Conservation (phyloP, 2,797 vertebrate species). For the Hypotaenidia philippensis region DNA sequence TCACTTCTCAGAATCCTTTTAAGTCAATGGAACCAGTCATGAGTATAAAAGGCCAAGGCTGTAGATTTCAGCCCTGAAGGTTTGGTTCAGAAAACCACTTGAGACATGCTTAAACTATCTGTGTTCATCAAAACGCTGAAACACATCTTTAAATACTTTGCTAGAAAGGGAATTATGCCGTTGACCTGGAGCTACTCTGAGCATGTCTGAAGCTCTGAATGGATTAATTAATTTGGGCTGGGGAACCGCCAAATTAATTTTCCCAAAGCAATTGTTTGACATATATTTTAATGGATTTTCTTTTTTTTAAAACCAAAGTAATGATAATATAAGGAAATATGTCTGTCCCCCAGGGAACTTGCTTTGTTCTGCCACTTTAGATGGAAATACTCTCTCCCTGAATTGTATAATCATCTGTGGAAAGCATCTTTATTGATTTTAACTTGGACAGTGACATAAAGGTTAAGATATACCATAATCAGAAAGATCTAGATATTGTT, state of each 20-base stretch:
- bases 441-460: constrained; percentile 1
- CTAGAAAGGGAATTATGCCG: neutral
- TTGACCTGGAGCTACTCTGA: neutral
- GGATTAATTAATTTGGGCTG: neutral
- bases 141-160: neutral
- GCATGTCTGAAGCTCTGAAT: neutral
- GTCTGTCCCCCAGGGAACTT: neutral
- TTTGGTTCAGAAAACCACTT: neutral
- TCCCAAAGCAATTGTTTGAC: neutral
- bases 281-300: neutral
- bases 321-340: neutral
- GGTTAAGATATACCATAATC: neutral
- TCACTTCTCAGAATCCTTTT: neutral
- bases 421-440: neutral
- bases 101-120: neutral
- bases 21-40: neutral
- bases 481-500: neutral
- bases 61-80: neutral
- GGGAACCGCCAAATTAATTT: constrained; percentile 1
- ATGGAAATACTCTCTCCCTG: neutral
- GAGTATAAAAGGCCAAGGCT: neutral
- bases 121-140: neutral
- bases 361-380: constrained; percentile 12
- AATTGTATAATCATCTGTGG: neutral
- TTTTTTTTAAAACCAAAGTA: neutral